A percentile compares a stretch with the other conserved stretches of the same genome.
phyloP scores from a whole-genome alignment of 1,140 invertebrate genomes.

The Brachionus angularis region DNA sequence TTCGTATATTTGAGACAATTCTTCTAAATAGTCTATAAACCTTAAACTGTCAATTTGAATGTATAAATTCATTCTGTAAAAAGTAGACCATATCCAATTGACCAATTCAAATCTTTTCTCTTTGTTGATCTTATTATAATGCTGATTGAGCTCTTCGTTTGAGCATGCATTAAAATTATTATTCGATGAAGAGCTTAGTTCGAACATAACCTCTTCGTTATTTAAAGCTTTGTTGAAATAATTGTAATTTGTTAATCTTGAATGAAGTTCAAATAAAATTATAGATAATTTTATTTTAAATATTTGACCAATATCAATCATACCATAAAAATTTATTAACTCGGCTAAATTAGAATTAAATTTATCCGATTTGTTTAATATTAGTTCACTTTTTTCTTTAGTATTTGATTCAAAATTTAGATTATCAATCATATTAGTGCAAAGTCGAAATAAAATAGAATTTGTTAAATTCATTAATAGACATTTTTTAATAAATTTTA shows the following conservation, averaged over 20 bases:
- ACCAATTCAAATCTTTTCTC: constrained; percentile 17
- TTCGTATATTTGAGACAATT: not conserved
- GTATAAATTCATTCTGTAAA: constrained; percentile 27
- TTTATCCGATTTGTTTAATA: not conserved
- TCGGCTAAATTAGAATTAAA: not conserved
- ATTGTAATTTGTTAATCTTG: constrained; percentile 14
- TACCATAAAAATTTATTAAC: not conserved
- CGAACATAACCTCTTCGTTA: not conserved
- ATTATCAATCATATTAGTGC: constrained; percentile 16
- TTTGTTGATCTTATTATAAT: constrained; percentile 4
- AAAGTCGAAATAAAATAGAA: constrained; percentile 29
- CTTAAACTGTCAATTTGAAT: constrained; percentile 10
- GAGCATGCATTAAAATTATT: not conserved
- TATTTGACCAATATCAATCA: not conserved
- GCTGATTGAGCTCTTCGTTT: constrained; percentile 7
- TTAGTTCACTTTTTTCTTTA: constrained; percentile 21
- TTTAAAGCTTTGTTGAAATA: not conserved
- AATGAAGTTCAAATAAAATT: constrained; percentile 42
- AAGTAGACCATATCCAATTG: constrained; percentile 28
- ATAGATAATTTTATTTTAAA: constrained; percentile 26
- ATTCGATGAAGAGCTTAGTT: too few species aligned
- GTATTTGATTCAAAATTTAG: constrained; percentile 17
- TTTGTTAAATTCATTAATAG: constrained; percentile 13
- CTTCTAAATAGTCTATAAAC: constrained; percentile 7
- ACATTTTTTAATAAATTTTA: constrained; percentile 30